phyloP scores from a whole-genome alignment of 1,140 invertebrate genomes.

The Panagrolaimus sp. region DNA sequence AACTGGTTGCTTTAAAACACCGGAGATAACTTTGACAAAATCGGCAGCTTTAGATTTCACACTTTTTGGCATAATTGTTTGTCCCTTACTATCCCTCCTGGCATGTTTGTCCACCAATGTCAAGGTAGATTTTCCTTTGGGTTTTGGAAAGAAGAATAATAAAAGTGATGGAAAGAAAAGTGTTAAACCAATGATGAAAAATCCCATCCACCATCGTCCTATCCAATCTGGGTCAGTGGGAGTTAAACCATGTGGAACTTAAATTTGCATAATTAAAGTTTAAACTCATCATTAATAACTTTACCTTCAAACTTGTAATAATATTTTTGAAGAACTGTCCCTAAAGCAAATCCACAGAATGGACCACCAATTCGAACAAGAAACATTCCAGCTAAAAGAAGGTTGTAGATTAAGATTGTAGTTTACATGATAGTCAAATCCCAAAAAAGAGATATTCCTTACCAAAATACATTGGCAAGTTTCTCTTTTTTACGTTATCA shows the following conservation, averaged over 20 bases:
- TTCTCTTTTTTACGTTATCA: slow-evolving; percentile 54
- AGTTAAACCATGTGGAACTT: slow-evolving; percentile 41
- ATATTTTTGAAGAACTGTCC: slow-evolving; percentile 46
- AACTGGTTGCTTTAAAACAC: slow-evolving; percentile 28
- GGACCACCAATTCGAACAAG: slow-evolving; percentile 58
- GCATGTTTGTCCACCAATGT: background rate
- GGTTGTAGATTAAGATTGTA: no score
- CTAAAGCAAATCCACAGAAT: slow-evolving; percentile 53
- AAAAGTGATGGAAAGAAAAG: slow-evolving; percentile 41
- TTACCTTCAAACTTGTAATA: slow-evolving; percentile 38
- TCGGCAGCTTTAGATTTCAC: slow-evolving; percentile 20
- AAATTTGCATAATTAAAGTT: background rate
- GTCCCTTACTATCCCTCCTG: background rate
- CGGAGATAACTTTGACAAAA: slow-evolving; percentile 31
- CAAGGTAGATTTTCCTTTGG: slow-evolving; percentile 20
- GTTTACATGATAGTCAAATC: no score
- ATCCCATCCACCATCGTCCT: slow-evolving; percentile 59
- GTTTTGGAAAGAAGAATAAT: slow-evolving; percentile 51
- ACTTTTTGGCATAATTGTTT: background rate
- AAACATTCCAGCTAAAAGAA: slow-evolving; percentile 46
- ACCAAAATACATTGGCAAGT: slow-evolving; percentile 52
- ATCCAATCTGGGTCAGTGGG: slow-evolving; percentile 46
- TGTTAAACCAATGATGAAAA: slow-evolving; percentile 43
- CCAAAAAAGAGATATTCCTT: no score
- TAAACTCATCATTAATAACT: no score